Evolutionary conservation across 2,888 invertebrate genomes (phyloP).

Genomic region (Shargacucullia verbasci): DNA sequence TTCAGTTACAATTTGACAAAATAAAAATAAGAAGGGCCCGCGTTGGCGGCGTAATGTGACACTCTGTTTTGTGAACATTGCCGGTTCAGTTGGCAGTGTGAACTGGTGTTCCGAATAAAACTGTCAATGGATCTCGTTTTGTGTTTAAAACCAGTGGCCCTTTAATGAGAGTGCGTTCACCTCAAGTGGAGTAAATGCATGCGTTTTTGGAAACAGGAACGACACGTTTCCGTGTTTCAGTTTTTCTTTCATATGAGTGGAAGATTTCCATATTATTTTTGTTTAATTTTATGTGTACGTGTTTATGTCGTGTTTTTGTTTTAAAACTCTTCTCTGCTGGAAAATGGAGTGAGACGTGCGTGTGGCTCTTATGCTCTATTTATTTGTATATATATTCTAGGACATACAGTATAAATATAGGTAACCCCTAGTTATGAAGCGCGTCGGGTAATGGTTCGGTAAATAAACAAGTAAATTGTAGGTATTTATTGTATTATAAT

Average conservation of each 20-base stretch:
- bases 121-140: constrained; percentile 63
- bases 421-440: neutral
- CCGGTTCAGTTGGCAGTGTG: constrained; percentile 27
- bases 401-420: constrained; percentile 16
- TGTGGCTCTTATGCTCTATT: constrained; percentile 41
- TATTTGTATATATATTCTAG: constrained; percentile 41
- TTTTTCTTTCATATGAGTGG: constrained; percentile 65
- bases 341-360: constrained; percentile 30
- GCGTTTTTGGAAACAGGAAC: constrained; percentile 79
- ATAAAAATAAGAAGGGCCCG: constrained; percentile 85
- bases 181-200: constrained; percentile 77
- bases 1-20: constrained; percentile 89
- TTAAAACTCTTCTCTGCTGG: constrained; percentile 18
- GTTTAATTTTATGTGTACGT: constrained; percentile 44
- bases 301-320: constrained; percentile 37
- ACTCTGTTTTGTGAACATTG: constrained; percentile 66
- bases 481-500: no score
- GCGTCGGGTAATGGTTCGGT: constrained; percentile 21
- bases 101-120: constrained; percentile 19
- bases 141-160: constrained; percentile 76
- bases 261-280: constrained; percentile 56
- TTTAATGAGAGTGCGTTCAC: constrained; percentile 87
- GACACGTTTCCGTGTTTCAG: constrained; percentile 79
- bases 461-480: constrained; percentile 3
- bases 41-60: constrained; percentile 72